Percentiles rank a stretch among this genome's conserved stretches.
Evolutionary conservation across 2,113 vertebrate species (phyloP).

Genomic region (Psilopogon haemacephalus): DNA sequence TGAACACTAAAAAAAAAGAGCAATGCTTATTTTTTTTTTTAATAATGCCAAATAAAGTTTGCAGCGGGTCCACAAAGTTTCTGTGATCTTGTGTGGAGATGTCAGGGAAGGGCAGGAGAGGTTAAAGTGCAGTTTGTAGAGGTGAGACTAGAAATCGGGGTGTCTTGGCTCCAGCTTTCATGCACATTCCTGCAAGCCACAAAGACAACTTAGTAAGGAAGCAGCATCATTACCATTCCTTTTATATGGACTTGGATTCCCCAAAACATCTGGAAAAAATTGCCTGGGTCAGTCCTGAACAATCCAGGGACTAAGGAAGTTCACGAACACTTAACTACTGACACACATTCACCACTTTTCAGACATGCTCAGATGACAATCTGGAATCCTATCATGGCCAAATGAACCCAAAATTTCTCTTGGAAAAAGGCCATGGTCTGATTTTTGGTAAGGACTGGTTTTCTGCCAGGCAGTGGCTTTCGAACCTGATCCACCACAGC

Average conservation of each 20-base stretch:
- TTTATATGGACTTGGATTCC: constrained; percentile 51
- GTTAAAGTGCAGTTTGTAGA: constrained; percentile 67
- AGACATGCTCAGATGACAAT: constrained; percentile 65
- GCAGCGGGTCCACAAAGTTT: not conserved
- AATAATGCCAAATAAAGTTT: constrained; percentile 53
- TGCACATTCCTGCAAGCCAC: constrained; percentile 58
- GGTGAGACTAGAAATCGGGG: constrained; percentile 42
- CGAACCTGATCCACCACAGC: constrained; percentile 54
- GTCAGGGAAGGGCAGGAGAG: constrained; percentile 56
- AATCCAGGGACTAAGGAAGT: constrained; percentile 63
- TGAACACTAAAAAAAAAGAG: constrained; percentile 11
- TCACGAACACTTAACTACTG: constrained; percentile 62
- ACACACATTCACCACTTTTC: constrained; percentile 59
- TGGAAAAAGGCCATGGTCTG: constrained; percentile 51
- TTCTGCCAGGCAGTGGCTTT: constrained; percentile 41
- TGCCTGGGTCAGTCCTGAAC: constrained; percentile 59
- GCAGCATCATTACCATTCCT: constrained; percentile 54
- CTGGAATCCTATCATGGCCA: constrained; percentile 55
- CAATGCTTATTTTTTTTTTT: constrained; percentile 43
- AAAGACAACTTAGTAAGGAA: constrained; percentile 62
- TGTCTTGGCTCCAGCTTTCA: constrained; percentile 57
- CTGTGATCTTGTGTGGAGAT: constrained; percentile 48
- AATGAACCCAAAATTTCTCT: constrained; percentile 69
- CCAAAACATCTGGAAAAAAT: constrained; percentile 68
- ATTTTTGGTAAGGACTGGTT: constrained; percentile 31